A percentile compares a stretch with the other conserved stretches of the same genome.
phyloP scores from a whole-genome alignment of 2,113 vertebrate genomes.

The Anoplopoma fimbria region DNA sequence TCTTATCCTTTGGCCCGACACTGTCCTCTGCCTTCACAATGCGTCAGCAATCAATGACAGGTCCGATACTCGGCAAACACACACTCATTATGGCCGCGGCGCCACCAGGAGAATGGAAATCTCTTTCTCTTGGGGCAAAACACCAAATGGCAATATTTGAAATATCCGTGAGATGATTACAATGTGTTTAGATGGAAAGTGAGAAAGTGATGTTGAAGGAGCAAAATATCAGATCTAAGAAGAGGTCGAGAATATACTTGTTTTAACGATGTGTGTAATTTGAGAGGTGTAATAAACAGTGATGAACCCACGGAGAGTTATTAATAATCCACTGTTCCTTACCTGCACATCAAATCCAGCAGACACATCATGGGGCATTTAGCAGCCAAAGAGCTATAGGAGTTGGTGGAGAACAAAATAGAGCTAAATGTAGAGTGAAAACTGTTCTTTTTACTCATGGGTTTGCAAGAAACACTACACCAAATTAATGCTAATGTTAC shows the following conservation, averaged over 20 bases:
- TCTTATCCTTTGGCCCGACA: constrained; percentile 29
- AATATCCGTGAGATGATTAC: neutral
- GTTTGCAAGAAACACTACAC: too few species aligned
- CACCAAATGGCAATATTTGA: neutral
- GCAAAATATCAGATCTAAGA: neutral
- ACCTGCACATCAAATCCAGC: neutral
- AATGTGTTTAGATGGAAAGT: neutral
- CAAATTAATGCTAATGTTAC: neutral
- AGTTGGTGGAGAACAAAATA: too few species aligned
- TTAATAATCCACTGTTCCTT: neutral
- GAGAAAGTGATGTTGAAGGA: constrained; percentile 1
- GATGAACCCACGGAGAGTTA: too few species aligned
- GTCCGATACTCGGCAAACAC: constrained; percentile 3
- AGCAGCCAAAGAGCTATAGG: too few species aligned
- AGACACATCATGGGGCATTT: too few species aligned
- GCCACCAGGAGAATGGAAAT: neutral
- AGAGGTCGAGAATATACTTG: neutral
- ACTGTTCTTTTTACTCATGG: neutral
- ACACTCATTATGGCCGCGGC: constrained; percentile 1
- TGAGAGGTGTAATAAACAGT: neutral
- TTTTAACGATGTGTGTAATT: neutral
- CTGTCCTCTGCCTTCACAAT: constrained; percentile 20
- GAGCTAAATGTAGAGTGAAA: neutral
- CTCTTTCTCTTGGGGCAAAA: neutral
- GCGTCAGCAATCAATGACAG: constrained; percentile 38